Percentiles rank a stretch among this genome's conserved stretches.
These are phyloP conservation scores for Saturnia japonica DNA, from an alignment of 2,888 invertebrate species.

Conservation along the genomic window DNA sequence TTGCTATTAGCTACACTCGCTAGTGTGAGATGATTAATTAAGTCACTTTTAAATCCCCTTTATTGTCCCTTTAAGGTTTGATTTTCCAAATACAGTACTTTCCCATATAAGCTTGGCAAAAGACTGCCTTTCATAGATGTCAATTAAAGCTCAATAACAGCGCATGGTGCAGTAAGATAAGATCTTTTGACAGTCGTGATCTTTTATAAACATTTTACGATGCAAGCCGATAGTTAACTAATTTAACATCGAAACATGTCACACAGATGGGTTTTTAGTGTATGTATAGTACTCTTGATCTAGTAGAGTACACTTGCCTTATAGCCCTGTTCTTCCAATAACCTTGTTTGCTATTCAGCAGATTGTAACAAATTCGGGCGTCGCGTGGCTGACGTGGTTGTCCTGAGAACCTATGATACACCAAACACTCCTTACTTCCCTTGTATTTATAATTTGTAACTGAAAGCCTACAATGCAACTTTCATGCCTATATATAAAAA, in stretches of 20 bases:
- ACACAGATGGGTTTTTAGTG: background rate
- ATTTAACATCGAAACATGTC: background rate
- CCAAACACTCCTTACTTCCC: too few species aligned
- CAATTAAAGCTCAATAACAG: background rate
- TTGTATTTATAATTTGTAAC: too few species aligned
- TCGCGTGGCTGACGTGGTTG: too few species aligned
- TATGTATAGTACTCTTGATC: background rate
- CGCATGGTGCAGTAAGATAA: background rate
- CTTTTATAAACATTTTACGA: background rate
- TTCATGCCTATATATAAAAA: too few species aligned
- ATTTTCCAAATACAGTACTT: background rate
- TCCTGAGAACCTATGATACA: too few species aligned
- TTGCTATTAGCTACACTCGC: too few species aligned
- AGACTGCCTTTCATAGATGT: background rate
- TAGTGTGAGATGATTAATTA: background rate
- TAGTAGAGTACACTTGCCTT: background rate
- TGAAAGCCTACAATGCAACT: too few species aligned
- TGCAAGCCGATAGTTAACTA: background rate
- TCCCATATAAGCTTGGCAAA: background rate
- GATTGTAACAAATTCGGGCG: too few species aligned
- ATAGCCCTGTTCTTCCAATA: background rate
- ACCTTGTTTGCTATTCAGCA: too few species aligned
- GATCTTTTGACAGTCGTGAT: background rate
- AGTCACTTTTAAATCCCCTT: background rate
- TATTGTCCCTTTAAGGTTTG: background rate